phyloP scores from a whole-genome alignment of 2,113 vertebrate genomes.

The Himantopus leucocephalus region DNA sequence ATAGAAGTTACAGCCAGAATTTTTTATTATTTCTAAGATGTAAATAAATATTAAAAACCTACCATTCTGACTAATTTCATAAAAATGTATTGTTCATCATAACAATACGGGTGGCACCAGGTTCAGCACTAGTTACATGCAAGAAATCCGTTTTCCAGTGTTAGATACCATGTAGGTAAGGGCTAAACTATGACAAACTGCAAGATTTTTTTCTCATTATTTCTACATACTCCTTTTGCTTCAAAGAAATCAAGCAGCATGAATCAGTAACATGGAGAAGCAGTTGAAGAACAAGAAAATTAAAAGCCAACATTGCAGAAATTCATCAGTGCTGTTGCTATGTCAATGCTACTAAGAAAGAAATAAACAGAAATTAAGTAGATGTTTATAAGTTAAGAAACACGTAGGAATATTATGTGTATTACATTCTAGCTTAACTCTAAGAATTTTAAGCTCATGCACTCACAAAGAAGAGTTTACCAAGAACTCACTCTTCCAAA shows the following conservation, averaged over 20 bases:
- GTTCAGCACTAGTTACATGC: neutral
- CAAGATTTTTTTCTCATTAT: neutral
- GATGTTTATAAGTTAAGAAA: neutral
- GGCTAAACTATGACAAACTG: neutral
- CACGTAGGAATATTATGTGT: neutral
- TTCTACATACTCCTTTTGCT: neutral
- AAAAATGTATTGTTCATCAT: neutral
- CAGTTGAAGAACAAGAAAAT: neutral
- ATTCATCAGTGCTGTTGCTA: neutral
- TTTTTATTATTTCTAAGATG: neutral
- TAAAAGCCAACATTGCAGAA: neutral
- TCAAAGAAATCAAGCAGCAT: neutral
- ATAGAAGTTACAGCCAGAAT: neutral
- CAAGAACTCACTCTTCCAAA: neutral
- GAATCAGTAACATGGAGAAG: neutral
- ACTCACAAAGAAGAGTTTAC: neutral
- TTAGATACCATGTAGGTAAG: neutral
- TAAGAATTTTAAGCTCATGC: neutral
- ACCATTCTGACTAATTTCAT: neutral
- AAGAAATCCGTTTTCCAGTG: neutral
- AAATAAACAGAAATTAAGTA: neutral
- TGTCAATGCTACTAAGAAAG: neutral
- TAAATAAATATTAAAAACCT: neutral
- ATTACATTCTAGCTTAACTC: neutral
- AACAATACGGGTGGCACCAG: neutral